Base-by-base conservation (phyloP, 1,140 invertebrate species). In the Drosophila orosa region DNA sequence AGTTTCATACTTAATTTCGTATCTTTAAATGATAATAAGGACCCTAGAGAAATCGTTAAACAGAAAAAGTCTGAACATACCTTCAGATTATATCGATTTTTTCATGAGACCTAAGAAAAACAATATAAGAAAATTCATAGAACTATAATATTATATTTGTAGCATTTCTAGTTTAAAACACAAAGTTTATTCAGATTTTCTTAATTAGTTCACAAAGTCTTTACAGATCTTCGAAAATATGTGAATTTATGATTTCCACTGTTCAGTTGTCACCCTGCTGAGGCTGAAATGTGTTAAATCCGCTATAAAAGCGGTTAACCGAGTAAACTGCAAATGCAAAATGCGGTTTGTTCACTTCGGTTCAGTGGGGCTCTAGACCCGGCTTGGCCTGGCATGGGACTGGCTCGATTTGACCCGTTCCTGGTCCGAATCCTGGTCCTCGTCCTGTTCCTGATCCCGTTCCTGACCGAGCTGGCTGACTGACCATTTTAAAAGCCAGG, bases 271-370 rank as follows among this genome's bases (percentile, higher is more conserved):
- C 35, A 54, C 22, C 62, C 33, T 25, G 25, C 48, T 19, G 42
- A 52, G 56, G 39, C 48, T 52, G 78, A 74, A 80, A 81, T 85
- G 82, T 78, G 82, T 78, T 81, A 85, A 85, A 86, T 85, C 81
- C 82, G 81, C 81, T 86, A 81, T 78, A 85, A 85, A 81, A 67
- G 81, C 78, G 81, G 81, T 86, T 85, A 85, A 86, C 81, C 81
- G 82, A 85, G 78, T 61, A 86, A 86, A 86, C 82, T 86, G 74
- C 80, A 85, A 86, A 85, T 85, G 82, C 81, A 59, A 81, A 85
- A 81, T 85, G 81, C 55, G 81, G 81, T 66, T 59, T 82, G 81
- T 61, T 62, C 52, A 48, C 29, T 69, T 78, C 24, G 35, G 76
- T 65, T 61, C 37, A 19, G 60, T 44, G 33, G 40, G 42, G 42